Percentiles rank a stretch among this genome's conserved stretches.
Conservation (phyloP, 2,113 vertebrate genomes). For the Rhizomys pruinosus region DNA sequence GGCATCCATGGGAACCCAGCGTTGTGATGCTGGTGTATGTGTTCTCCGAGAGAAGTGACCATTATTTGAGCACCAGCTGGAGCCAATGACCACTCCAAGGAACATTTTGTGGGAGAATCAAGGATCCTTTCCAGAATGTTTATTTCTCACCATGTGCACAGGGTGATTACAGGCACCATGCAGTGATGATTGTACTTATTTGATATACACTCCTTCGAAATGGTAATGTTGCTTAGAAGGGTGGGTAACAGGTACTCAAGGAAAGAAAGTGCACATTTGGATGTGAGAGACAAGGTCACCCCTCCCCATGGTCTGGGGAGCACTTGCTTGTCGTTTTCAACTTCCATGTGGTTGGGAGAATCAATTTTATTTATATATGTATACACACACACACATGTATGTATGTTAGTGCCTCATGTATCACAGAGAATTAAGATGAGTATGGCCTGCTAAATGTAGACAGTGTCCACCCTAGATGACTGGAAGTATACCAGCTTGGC, state of each 20-base stretch:
- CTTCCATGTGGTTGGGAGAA: constrained; percentile 53
- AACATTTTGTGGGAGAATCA: constrained; percentile 51
- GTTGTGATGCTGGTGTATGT: constrained; percentile 97
- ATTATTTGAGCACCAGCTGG: constrained; percentile 62
- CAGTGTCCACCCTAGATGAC: constrained; percentile 53
- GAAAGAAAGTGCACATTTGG: constrained; percentile 55
- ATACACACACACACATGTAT: neutral
- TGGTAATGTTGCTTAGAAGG: constrained; percentile 70
- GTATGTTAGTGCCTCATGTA: constrained; percentile 45
- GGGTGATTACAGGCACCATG: constrained; percentile 75
- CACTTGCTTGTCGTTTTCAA: constrained; percentile 23
- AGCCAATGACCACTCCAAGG: constrained; percentile 48
- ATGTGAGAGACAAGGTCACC: constrained; percentile 68
- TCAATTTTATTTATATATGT: neutral
- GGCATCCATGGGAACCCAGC: constrained; percentile 98
- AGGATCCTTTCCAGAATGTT: constrained; percentile 82
- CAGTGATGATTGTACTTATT: constrained; percentile 81
- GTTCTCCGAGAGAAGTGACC: constrained; percentile 97
- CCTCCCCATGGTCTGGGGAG: constrained; percentile 55
- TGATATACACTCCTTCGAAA: constrained; percentile 54
- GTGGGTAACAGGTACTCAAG: constrained; percentile 25
- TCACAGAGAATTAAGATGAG: constrained; percentile 59
- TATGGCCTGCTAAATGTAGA: neutral
- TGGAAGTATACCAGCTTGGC: constrained; percentile 53
- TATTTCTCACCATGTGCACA: constrained; percentile 78